A percentile compares a stretch with the other conserved stretches of the same genome.
These are phyloP conservation scores for Meganola albula DNA, from an alignment of 2,888 invertebrate genomes.

Conservation along the genomic window DNA sequence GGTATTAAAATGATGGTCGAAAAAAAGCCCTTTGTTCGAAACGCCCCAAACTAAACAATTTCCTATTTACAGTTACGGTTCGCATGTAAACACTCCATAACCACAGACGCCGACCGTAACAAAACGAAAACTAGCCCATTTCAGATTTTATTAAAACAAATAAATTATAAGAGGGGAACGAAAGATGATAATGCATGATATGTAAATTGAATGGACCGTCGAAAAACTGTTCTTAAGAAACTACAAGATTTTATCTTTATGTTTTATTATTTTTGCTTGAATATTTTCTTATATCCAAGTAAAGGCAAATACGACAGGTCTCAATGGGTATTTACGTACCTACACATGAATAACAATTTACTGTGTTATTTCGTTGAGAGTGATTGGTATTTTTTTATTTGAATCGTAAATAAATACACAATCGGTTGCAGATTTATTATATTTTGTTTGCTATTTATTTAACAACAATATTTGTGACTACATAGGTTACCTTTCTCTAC, in stretches of 20 bases:
- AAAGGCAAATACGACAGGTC: slow-evolving; percentile 18
- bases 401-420: too few species aligned
- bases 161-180: slow-evolving; percentile 40
- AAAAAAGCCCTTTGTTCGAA: too few species aligned
- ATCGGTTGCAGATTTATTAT: too few species aligned
- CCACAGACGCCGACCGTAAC: slow-evolving; percentile 50
- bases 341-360: slow-evolving; percentile 7
- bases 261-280: slow-evolving; percentile 25
- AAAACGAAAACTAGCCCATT: slow-evolving; percentile 63
- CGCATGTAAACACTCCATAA: slow-evolving; percentile 72
- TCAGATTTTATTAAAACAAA: slow-evolving; percentile 58
- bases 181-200: slow-evolving; percentile 42
- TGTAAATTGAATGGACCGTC: slow-evolving; percentile 42
- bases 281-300: slow-evolving; percentile 22
- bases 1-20: too few species aligned
- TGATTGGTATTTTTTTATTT: too few species aligned
- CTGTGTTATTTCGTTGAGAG: too few species aligned
- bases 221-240: slow-evolving; percentile 29
- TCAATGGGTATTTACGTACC: slow-evolving; percentile 22
- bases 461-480: too few species aligned
- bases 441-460: too few species aligned
- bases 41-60: slow-evolving; percentile 20
- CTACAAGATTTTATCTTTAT: slow-evolving; percentile 25
- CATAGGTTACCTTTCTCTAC: too few species aligned
- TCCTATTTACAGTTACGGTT: slow-evolving; percentile 37